phyloP scores from a whole-genome alignment of 2,797 vertebrate genomes.

The Sorex maritimensis region DNA sequence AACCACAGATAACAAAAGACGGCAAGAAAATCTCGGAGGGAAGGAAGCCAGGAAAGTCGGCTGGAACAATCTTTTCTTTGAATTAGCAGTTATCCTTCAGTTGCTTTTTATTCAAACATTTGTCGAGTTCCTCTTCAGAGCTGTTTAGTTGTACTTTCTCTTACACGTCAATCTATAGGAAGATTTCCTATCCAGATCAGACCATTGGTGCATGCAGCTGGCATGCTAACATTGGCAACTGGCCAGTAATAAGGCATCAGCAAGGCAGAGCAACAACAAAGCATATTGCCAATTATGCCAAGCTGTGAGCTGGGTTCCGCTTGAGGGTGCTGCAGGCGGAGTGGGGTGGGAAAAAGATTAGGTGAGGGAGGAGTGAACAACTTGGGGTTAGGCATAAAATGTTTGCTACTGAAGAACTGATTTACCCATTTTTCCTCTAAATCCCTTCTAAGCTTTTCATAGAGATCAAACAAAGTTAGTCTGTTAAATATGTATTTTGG shows the following conservation, averaged over 20 bases:
- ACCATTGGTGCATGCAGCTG: constrained; percentile 39
- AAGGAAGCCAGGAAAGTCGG: constrained; percentile 64
- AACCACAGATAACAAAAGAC: constrained; percentile 79
- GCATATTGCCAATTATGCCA: constrained; percentile 55
- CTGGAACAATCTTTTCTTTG: constrained; percentile 66
- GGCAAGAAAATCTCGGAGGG: constrained; percentile 29
- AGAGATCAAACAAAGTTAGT: constrained; percentile 75
- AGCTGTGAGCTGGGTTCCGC: constrained; percentile 45
- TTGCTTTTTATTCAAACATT: constrained; percentile 81
- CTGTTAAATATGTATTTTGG: constrained; percentile 72
- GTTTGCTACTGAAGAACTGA: constrained; percentile 64
- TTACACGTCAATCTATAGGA: constrained; percentile 47
- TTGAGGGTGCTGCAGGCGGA: not conserved
- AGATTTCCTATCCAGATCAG: constrained; percentile 75
- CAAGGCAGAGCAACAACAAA: constrained; percentile 72
- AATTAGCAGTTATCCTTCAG: constrained; percentile 72
- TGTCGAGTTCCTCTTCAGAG: constrained; percentile 78
- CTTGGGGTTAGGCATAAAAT: constrained; percentile 34
- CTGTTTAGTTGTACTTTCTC: constrained; percentile 65
- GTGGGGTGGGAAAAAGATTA: not conserved
- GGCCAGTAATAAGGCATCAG: constrained; percentile 58
- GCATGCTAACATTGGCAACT: constrained; percentile 58
- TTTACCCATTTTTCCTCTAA: constrained; percentile 49
- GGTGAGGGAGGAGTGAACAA: not conserved
- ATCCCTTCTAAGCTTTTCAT: constrained; percentile 69